Evolutionary conservation across 2,888 invertebrate species (phyloP).

Genomic region (Lycia hirtaria): DNA sequence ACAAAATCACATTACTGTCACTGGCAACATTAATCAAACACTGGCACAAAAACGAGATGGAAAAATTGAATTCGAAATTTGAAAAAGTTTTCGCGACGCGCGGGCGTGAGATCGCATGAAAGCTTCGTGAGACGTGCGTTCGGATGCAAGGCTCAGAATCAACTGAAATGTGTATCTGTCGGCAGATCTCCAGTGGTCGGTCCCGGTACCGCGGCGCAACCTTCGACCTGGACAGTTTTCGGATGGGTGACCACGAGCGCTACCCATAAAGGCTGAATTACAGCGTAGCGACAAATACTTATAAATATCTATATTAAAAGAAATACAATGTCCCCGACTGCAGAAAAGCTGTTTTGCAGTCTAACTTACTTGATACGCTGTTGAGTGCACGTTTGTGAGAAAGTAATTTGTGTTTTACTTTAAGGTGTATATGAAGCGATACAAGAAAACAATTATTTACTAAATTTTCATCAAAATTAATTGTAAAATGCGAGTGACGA

Average conservation of each 20-base stretch:
- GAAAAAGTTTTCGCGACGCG: conserved; percentile 21
- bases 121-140: conserved; percentile 46
- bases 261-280: too few species aligned
- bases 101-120: neutral
- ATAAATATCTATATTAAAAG: too few species aligned
- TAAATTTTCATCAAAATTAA: too few species aligned
- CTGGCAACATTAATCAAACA: conserved; percentile 7
- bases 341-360: too few species aligned
- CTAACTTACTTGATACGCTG: too few species aligned
- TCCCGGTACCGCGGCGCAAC: neutral
- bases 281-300: too few species aligned
- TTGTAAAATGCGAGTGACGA: too few species aligned
- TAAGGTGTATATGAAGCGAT: too few species aligned
- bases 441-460: too few species aligned
- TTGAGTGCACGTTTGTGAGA: too few species aligned
- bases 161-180: conserved; percentile 45
- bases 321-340: too few species aligned
- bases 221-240: neutral
- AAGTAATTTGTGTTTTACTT: too few species aligned
- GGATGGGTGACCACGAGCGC: conserved; percentile 2
- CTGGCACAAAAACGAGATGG: conserved; percentile 14
- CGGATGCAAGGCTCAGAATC: conserved; percentile 56
- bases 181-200: neutral
- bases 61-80: neutral
- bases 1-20: neutral